A percentile compares a stretch with the other conserved stretches of the same genome.
Conservation (phyloP, 2,888 invertebrate species). For the Limnephilus auricula region DNA sequence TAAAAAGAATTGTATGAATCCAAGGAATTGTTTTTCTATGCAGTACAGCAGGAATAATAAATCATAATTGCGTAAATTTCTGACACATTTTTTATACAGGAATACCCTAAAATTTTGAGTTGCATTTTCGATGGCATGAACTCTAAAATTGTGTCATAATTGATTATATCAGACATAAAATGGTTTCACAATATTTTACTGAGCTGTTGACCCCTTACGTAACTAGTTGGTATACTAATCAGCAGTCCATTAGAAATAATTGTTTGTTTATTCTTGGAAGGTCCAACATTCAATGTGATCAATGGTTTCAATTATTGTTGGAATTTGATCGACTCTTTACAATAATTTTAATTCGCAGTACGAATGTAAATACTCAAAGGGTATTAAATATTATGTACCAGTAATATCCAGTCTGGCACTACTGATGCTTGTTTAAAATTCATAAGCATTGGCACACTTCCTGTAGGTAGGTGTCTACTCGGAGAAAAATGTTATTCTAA, state of each 20-base stretch:
- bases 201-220: background rate
- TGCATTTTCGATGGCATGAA: background rate
- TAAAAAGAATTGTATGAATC: background rate
- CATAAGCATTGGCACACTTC: background rate
- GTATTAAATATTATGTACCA: background rate
- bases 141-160: background rate
- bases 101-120: background rate
- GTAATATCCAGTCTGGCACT: background rate
- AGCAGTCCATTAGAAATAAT: background rate
- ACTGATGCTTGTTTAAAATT: background rate
- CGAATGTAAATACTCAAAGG: background rate
- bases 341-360: background rate
- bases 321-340: slow-evolving; percentile 22
- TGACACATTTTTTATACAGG: background rate
- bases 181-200: background rate
- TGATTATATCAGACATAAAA: background rate
- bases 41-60: background rate
- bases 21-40: background rate
- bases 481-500: no score
- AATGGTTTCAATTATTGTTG: slow-evolving; percentile 5
- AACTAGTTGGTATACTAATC: background rate
- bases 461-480: no score
- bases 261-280: slow-evolving; percentile 5
- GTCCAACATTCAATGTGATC: slow-evolving; percentile 11
- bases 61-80: no score